Conservation (phyloP, 1,140 invertebrate species). For the Vanessa tameamea region DNA sequence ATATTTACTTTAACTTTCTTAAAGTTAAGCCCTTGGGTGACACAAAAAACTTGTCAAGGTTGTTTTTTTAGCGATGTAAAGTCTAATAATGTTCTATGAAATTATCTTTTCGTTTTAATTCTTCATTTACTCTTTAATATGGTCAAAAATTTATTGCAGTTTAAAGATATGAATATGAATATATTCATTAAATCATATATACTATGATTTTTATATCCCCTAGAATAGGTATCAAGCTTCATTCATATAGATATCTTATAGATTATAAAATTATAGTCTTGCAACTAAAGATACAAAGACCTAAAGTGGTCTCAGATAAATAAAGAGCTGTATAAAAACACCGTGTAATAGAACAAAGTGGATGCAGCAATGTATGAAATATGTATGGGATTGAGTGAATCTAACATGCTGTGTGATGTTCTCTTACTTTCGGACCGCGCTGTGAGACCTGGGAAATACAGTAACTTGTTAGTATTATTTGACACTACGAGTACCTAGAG, state of each 20-base stretch:
- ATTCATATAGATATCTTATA: not conserved
- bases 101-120: no score
- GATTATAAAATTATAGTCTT: not conserved
- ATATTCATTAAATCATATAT: no score
- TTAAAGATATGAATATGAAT: no score
- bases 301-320: conserved; percentile 13
- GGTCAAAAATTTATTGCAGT: no score
- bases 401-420: conserved; percentile 61
- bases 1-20: not conserved
- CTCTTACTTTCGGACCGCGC: conserved; percentile 76
- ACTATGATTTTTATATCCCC: no score
- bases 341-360: conserved; percentile 24
- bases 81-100: no score
- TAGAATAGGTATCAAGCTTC: not conserved
- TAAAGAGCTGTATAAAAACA: conserved; percentile 4
- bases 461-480: conserved; percentile 62
- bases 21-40: not conserved
- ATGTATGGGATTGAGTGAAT: conserved; percentile 35
- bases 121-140: no score
- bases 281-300: conserved; percentile 19
- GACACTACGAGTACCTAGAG: conserved; percentile 11
- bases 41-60: not conserved
- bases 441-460: conserved; percentile 78
- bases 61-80: not conserved
- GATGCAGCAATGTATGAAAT: conserved; percentile 30